These are phyloP conservation scores for Ochotona curzoniae DNA, from an alignment of 2,113 vertebrate species.

Conservation along the genomic window DNA sequence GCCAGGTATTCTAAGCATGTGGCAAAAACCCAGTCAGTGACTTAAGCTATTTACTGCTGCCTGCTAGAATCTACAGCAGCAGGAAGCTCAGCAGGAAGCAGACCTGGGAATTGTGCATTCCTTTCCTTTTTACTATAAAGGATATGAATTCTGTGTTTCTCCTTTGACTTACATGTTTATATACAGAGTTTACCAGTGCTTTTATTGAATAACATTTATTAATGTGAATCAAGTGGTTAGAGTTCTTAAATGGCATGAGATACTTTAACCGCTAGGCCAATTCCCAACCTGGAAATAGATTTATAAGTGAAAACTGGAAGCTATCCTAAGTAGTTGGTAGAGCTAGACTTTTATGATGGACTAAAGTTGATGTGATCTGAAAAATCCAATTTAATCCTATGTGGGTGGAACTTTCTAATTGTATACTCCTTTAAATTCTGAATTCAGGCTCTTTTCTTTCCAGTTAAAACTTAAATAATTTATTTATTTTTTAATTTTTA, in stretches of 20 bases:
- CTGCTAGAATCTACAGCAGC: too few species aligned
- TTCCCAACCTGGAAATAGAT: not conserved
- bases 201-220: slow-evolving; percentile 39
- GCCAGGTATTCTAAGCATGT: too few species aligned
- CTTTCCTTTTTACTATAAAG: not conserved
- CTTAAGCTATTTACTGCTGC: too few species aligned
- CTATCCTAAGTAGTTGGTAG: slow-evolving; percentile 21
- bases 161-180: not conserved
- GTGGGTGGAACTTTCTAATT: slow-evolving; percentile 1
- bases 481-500: slow-evolving; percentile 22
- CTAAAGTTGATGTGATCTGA: not conserved
- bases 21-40: too few species aligned
- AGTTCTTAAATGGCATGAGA: not conserved
- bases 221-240: not conserved
- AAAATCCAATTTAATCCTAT: not conserved
- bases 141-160: not conserved
- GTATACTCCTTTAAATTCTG: slow-evolving; percentile 7
- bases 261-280: too few species aligned
- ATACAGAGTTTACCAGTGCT: slow-evolving; percentile 14
- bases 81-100: too few species aligned
- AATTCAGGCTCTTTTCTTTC: not conserved
- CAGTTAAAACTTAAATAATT: slow-evolving; percentile 46
- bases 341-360: not conserved
- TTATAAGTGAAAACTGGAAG: slow-evolving; percentile 18
- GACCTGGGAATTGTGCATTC: not conserved